phyloP scores from a whole-genome alignment of 1,140 invertebrate species.

The Musca domestica region DNA sequence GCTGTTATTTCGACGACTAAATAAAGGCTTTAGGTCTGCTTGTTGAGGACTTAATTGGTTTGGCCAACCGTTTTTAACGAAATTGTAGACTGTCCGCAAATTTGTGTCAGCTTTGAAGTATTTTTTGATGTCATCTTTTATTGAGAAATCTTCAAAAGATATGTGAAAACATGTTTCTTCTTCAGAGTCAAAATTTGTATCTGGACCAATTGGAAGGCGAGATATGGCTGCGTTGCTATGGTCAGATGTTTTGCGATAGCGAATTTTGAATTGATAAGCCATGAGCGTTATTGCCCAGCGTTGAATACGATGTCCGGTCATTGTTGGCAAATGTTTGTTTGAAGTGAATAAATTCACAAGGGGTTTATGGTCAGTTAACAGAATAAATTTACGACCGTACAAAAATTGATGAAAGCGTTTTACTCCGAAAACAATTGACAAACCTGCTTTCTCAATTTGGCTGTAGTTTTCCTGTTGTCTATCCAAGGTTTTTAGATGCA shows the following conservation, averaged over 20 bases:
- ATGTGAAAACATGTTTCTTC: no score
- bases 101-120: neutral
- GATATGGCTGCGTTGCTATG: slow-evolving; percentile 32
- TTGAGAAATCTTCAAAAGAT: no score
- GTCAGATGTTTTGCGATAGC: slow-evolving; percentile 30
- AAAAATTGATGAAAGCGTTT: slow-evolving; percentile 58
- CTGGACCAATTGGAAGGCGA: neutral
- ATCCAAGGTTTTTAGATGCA: slow-evolving; percentile 55
- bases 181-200: slow-evolving; percentile 29
- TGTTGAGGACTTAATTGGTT: neutral
- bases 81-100: neutral
- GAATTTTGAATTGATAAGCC: slow-evolving; percentile 31
- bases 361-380: slow-evolving; percentile 57
- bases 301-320: slow-evolving; percentile 40
- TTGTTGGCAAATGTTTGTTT: slow-evolving; percentile 34
- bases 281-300: no score
- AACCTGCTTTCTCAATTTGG: slow-evolving; percentile 59
- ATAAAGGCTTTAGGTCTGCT: slow-evolving; percentile 11
- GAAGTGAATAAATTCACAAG: slow-evolving; percentile 43
- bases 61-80: slow-evolving; percentile 18
- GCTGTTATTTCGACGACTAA: neutral
- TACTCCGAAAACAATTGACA: slow-evolving; percentile 56
- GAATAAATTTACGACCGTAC: slow-evolving; percentile 53
- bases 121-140: slow-evolving; percentile 22
- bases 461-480: slow-evolving; percentile 56